Evolutionary conservation across 2,888 invertebrate genomes (phyloP).

Genomic region (Hecatera dysodea): DNA sequence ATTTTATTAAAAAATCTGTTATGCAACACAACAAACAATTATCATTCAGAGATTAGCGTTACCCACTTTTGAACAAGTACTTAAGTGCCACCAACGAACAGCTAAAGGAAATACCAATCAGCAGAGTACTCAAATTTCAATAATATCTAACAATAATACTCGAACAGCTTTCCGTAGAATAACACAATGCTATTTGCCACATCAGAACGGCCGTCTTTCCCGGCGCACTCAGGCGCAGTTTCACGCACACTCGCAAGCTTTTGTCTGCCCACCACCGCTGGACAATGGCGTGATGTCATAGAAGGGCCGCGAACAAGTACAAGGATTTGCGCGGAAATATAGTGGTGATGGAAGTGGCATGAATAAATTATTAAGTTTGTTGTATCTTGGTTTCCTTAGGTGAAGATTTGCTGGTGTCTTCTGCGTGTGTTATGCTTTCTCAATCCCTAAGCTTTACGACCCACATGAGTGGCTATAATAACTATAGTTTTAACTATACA

Average conservation of each 20-base stretch:
- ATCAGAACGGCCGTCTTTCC: constrained; percentile 56
- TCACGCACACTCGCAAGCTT: constrained; percentile 75
- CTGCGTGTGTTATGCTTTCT: background rate
- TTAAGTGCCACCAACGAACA: background rate
- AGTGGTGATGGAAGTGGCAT: constrained; percentile 43
- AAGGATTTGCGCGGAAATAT: constrained; percentile 39
- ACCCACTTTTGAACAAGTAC: background rate
- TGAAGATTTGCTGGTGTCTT: background rate
- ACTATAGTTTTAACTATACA: too few species aligned
- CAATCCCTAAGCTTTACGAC: background rate
- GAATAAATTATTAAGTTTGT: constrained; percentile 14
- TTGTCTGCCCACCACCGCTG: constrained; percentile 86
- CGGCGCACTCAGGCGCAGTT: constrained; percentile 62
- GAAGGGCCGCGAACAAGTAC: constrained; percentile 66
- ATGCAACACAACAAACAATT: background rate
- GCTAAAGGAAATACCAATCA: constrained; percentile 38
- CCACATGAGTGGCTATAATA: too few species aligned
- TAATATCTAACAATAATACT: constrained; percentile 53
- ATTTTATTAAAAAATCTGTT: too few species aligned
- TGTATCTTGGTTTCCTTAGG: background rate
- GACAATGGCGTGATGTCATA: constrained; percentile 89
- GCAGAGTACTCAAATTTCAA: constrained; percentile 50
- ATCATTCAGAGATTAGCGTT: background rate
- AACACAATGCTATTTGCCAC: constrained; percentile 56
- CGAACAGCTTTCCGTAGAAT: constrained; percentile 51